These are phyloP conservation scores for Chymomyza costata DNA, from an alignment of 1,140 invertebrate genomes.

Conservation along the genomic window DNA sequence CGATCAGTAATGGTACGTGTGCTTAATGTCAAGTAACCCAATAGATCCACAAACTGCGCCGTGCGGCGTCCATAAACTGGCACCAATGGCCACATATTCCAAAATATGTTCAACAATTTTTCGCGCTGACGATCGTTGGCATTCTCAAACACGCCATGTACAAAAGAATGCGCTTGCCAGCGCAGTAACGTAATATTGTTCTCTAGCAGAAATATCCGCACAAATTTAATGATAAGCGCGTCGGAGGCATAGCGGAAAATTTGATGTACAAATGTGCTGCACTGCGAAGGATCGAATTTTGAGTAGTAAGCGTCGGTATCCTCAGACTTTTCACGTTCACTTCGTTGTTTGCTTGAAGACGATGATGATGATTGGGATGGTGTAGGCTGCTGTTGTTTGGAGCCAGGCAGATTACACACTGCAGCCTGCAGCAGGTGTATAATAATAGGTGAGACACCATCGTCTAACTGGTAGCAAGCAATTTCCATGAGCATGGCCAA, in stretches of 20 bases:
- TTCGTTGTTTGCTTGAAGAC: constrained; percentile 73
- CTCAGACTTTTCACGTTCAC: constrained; percentile 82
- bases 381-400: constrained; percentile 43
- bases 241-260: constrained; percentile 83
- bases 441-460: constrained; percentile 94
- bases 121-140: constrained; percentile 86
- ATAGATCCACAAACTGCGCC: constrained; percentile 95
- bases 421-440: constrained; percentile 92
- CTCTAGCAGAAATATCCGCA: constrained; percentile 93
- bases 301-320: constrained; percentile 80
- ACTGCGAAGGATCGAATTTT: constrained; percentile 83
- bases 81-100: constrained; percentile 93
- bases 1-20: constrained; percentile 77
- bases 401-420: constrained; percentile 79
- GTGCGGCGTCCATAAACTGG: constrained; percentile 94
- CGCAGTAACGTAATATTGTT: constrained; percentile 94
- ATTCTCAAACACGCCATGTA: constrained; percentile 92
- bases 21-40: constrained; percentile 94
- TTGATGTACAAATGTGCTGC: constrained; percentile 82
- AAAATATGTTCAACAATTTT: constrained; percentile 87
- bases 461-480: constrained; percentile 88
- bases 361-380: constrained; percentile 11
- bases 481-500: constrained; percentile 87
- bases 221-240: constrained; percentile 85
- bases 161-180: constrained; percentile 95